A percentile compares a stretch with the other conserved stretches of the same genome.
Evolutionary conservation across 2,797 vertebrate species (phyloP).

Genomic region (Acipenser transmontanus): DNA sequence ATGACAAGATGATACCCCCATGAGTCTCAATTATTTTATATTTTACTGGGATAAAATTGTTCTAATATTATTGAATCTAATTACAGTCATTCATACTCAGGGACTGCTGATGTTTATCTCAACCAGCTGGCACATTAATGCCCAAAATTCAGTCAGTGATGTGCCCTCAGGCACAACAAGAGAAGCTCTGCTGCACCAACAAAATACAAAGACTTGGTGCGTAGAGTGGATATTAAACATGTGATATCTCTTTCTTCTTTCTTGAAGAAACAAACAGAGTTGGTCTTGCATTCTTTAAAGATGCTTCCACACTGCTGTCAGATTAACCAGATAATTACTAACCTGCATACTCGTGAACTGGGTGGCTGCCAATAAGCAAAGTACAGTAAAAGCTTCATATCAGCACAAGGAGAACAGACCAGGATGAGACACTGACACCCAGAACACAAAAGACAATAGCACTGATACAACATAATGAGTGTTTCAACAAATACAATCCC

Average conservation of each 20-base stretch:
- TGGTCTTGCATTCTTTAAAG: background rate
- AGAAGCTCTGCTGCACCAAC: conserved; percentile 7
- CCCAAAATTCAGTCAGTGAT: background rate
- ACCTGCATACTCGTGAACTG: background rate
- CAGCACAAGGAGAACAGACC: background rate
- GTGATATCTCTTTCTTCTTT: background rate
- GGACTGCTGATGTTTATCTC: conserved; percentile 1
- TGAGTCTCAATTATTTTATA: too few species aligned
- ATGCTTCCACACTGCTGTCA: background rate
- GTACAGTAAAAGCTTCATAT: background rate
- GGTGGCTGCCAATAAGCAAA: background rate
- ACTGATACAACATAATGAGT: too few species aligned
- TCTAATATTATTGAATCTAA: background rate
- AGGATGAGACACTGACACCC: background rate
- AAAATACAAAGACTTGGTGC: conserved; percentile 8
- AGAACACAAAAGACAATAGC: too few species aligned
- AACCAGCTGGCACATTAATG: background rate
- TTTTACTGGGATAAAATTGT: too few species aligned
- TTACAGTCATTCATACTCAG: background rate
- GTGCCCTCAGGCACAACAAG: conserved; percentile 2
- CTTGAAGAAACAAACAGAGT: background rate
- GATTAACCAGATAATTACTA: background rate
- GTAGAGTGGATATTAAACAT: background rate
- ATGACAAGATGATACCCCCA: too few species aligned
- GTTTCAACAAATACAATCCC: too few species aligned